Conservation (phyloP, 2,797 vertebrate genomes). For the Numenius phaeopus region DNA sequence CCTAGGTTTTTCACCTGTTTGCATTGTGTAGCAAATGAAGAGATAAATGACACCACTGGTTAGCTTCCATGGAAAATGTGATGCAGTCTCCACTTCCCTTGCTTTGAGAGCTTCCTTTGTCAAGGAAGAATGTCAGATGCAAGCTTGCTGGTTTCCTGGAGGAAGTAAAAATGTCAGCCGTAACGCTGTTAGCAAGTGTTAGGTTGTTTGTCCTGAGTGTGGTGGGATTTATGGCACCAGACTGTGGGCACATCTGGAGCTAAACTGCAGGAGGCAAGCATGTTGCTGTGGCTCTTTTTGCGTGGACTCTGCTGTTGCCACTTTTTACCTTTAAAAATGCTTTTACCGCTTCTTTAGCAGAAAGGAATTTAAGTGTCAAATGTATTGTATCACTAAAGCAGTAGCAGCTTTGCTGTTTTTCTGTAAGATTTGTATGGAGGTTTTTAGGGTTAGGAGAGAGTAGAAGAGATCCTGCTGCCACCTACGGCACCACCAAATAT, state of each 20-base stretch:
- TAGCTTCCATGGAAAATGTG: not conserved
- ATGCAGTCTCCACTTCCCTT: not conserved
- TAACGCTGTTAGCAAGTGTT: not conserved
- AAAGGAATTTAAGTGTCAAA: not conserved
- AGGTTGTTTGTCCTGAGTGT: not conserved
- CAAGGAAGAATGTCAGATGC: not conserved
- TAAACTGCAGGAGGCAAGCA: not conserved
- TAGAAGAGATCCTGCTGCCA: slow-evolving; percentile 8
- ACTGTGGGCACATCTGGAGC: not conserved
- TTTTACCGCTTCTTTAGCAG: not conserved
- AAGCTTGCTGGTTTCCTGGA: not conserved
- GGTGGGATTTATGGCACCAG: not conserved
- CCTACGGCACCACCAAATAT: not conserved
- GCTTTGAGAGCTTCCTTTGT: not conserved
- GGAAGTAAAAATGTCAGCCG: not conserved
- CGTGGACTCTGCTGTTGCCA: not conserved
- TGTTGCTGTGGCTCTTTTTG: not conserved
- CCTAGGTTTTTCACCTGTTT: not conserved
- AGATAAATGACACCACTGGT: not conserved
- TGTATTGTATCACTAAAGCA: not conserved
- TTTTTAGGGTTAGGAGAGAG: not conserved
- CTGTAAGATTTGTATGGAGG: not conserved
- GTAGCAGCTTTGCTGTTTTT: not conserved
- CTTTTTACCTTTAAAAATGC: not conserved
- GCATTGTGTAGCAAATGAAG: not conserved